Evolutionary conservation across 1,140 invertebrate genomes (phyloP), one percentile per base, ranked within the genome.

Genomic region (Ceratitis capitata): DNA sequence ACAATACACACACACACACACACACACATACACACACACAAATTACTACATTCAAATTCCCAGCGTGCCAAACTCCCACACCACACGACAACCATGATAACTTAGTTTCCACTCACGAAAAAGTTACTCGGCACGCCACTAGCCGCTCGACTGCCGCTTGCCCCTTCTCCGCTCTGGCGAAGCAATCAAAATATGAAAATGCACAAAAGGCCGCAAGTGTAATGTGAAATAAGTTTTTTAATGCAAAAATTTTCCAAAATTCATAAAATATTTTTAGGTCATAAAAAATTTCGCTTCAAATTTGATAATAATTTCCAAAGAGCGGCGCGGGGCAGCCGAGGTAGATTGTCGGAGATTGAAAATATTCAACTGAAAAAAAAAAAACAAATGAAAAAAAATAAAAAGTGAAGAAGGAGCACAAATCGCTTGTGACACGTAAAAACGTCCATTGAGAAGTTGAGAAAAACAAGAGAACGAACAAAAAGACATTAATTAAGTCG

Each of bases 371-470:
- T 14, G 69, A 4, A 39, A 35, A 12, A 1, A 12, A 23, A 78
- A 45, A 78, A 42, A 9, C 32, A n/a, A n/a, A n/a, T n/a, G n/a
- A n/a, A n/a, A n/a, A n/a, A n/a, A n/a, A n/a, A n/a, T n/a, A n/a
- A n/a, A n/a, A n/a, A n/a, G n/a, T n/a, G n/a, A n/a, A n/a, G n/a
- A n/a, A n/a, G n/a, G n/a, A n/a, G n/a, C n/a, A 19, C 39, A 45
- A 78, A 78, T 26, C 69, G 69, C 69, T 78, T 78, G n/a, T 78
- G 69, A 78, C 69, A 78, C 69, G 69, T 23, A 78, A 78, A 78
- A 45, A 2, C 35, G 69, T 45, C 19, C 16, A 9, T 16, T 10
- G 45, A 78, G 16, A 78, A 45, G 39, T 23, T 23, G 19, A 78
- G 45, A 39, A 78, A 12, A 23, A 78, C 14, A 47, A 7, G 7